Evolutionary conservation across 2,113 vertebrate species (phyloP).

Genomic region (Zosterops lateralis): DNA sequence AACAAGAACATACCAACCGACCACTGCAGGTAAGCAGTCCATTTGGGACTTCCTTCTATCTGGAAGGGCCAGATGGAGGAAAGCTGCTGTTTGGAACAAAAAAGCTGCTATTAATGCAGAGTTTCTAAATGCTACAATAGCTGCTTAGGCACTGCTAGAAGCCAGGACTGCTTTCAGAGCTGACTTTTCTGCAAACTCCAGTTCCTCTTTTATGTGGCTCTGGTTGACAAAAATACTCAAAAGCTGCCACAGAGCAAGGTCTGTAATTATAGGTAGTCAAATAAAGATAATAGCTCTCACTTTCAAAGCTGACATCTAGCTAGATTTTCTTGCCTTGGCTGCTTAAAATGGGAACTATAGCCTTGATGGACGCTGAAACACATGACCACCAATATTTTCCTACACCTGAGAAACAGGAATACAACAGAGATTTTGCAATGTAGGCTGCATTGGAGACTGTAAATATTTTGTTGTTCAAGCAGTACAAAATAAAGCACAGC

Average conservation of each 20-base stretch:
- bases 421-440: neutral
- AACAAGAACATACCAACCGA: neutral
- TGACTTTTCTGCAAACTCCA: neutral
- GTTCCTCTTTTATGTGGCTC: neutral
- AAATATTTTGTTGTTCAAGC: neutral
- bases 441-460: neutral
- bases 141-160: neutral
- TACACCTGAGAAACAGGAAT: neutral
- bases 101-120: neutral
- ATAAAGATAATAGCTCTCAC: neutral
- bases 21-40: neutral
- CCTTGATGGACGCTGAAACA: neutral
- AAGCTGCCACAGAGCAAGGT: neutral
- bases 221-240: neutral
- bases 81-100: neutral
- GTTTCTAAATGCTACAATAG: neutral
- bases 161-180: neutral
- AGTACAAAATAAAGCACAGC: neutral
- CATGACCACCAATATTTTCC: neutral
- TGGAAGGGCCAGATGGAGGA: neutral
- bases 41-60: neutral
- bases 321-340: neutral
- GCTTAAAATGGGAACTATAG: neutral
- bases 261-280: neutral
- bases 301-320: neutral